Percentiles rank a stretch among this genome's conserved stretches.
Conservation (phyloP, 2,888 invertebrate species). For the Augiades crinisus region DNA sequence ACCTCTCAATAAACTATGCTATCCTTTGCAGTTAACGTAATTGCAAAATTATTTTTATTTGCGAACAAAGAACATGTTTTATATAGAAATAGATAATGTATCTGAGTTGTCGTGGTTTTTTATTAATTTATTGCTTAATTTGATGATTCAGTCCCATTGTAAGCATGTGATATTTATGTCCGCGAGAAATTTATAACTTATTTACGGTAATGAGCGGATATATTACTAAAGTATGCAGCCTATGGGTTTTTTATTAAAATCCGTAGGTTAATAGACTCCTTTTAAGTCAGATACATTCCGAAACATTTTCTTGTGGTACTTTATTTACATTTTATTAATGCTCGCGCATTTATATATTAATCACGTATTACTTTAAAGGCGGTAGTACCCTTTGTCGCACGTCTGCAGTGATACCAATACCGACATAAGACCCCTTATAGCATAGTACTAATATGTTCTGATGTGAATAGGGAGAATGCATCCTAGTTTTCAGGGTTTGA, state of each 20-base stretch:
- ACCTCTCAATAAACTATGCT: constrained; percentile 6
- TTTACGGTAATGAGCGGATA: constrained; percentile 18
- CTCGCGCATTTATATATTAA: not conserved
- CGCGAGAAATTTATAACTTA: constrained; percentile 13
- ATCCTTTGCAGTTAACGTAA: constrained; percentile 1
- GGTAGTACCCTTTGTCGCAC: too few species aligned
- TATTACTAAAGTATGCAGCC: constrained; percentile 6
- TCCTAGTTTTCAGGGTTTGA: too few species aligned
- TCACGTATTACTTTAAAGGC: too few species aligned
- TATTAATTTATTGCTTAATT: constrained; percentile 17
- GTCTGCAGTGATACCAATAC: too few species aligned
- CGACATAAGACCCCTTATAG: too few species aligned
- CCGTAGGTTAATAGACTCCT: constrained; percentile 6
- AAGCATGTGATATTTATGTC: constrained; percentile 8
- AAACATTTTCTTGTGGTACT: not conserved
- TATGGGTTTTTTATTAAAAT: constrained; percentile 13
- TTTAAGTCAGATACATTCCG: constrained; percentile 5
- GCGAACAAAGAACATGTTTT: constrained; percentile 8
- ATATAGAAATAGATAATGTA: not conserved
- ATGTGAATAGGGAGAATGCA: too few species aligned
- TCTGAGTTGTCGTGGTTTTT: constrained; percentile 1
- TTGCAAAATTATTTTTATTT: constrained; percentile 11
- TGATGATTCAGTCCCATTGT: constrained; percentile 15
- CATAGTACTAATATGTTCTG: too few species aligned
- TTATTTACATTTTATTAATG: not conserved